A percentile compares a stretch with the other conserved stretches of the same genome.
phyloP scores from a whole-genome alignment of 2,888 invertebrate species.

The Hirtodrosophila histrioides region DNA sequence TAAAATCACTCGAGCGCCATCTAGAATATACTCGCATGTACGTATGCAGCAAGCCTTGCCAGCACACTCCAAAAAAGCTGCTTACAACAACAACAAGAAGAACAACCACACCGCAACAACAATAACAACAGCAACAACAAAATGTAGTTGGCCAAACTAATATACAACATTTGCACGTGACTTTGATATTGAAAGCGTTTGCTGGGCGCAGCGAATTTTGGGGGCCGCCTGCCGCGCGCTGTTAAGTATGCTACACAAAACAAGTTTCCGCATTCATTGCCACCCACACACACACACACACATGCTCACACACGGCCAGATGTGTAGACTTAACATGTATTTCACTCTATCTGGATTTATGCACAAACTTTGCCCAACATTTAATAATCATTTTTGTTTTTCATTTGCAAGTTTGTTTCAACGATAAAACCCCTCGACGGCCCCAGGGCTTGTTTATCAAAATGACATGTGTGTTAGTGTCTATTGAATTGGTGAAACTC shows the following conservation, averaged over 20 bases:
- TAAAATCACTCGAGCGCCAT: conserved; percentile 68
- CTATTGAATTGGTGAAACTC: neutral
- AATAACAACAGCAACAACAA: conserved; percentile 29
- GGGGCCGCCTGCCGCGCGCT: conserved; percentile 14
- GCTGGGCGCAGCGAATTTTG: conserved; percentile 16
- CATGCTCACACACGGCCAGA: neutral
- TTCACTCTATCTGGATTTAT: conserved; percentile 55
- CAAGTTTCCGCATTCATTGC: conserved; percentile 48
- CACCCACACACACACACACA: conserved; percentile 1
- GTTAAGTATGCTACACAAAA: conserved; percentile 53
- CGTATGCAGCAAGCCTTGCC: conserved; percentile 8
- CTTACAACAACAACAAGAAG: conserved; percentile 23
- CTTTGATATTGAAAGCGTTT: conserved; percentile 69
- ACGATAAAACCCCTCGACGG: conserved; percentile 19
- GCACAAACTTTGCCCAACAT: conserved; percentile 56
- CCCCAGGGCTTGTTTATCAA: conserved; percentile 12
- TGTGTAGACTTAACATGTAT: neutral
- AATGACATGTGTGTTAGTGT: conserved; percentile 9
- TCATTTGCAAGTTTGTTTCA: conserved; percentile 31
- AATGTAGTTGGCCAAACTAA: conserved; percentile 58
- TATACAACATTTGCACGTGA: conserved; percentile 74
- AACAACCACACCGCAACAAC: conserved; percentile 16
- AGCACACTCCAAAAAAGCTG: conserved; percentile 21
- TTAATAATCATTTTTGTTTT: conserved; percentile 55
- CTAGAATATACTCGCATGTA: conserved; percentile 1